Percentiles rank a stretch among this genome's conserved stretches.
These are phyloP conservation scores for Polypedilum pembai DNA, from an alignment of 1,140 invertebrate genomes.

Conservation along the genomic window DNA sequence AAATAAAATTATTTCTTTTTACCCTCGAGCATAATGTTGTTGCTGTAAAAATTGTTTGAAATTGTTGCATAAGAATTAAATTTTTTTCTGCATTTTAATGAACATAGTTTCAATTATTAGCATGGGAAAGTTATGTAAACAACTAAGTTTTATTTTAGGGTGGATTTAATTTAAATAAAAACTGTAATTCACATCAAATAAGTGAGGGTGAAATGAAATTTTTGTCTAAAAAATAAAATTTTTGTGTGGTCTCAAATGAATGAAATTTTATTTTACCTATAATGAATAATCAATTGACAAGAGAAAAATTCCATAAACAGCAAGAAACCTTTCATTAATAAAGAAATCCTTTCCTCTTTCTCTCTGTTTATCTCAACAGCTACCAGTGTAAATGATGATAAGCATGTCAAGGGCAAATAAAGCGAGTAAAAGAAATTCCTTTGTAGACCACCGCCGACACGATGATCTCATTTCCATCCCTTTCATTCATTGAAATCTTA, in stretches of 20 bases:
- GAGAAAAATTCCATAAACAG: not conserved
- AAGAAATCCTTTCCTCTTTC: not conserved
- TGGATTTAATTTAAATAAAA: no score
- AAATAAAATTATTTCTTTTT: not conserved
- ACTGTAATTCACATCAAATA: no score
- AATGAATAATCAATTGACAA: no score
- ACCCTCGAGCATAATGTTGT: not conserved
- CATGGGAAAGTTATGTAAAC: slow-evolving; percentile 20
- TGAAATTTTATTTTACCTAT: no score
- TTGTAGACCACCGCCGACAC: not conserved
- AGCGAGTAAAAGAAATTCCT: not conserved
- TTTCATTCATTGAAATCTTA: slow-evolving; percentile 12
- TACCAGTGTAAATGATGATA: not conserved
- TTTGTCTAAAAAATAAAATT: no score
- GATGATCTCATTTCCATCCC: slow-evolving; percentile 3
- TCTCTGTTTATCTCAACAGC: not conserved
- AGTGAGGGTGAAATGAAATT: no score
- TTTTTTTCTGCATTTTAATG: slow-evolving; percentile 23
- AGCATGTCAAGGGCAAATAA: not conserved
- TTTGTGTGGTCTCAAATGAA: no score
- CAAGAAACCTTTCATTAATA: not conserved
- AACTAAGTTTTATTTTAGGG: not conserved
- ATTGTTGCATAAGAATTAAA: not conserved
- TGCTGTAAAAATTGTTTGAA: not conserved
- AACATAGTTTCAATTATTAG: not conserved